Evolutionary conservation across 53 echinoderm and acorn worm species (phyloP), one percentile per base, ranked within the genome.

Genomic region (Zoroaster sp.): DNA sequence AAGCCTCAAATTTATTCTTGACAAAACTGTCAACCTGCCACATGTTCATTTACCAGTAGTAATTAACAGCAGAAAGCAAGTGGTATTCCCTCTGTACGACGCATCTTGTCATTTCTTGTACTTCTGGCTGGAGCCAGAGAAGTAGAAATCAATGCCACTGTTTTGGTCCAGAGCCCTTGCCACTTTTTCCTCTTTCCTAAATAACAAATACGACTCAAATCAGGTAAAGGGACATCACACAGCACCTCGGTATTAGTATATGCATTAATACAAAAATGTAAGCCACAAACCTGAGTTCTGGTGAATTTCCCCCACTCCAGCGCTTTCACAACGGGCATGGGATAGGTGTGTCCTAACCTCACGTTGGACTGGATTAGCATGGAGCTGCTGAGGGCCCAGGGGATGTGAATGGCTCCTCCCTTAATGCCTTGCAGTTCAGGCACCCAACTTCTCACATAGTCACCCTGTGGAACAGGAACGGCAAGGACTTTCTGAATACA

Each of bases 91-190:
- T n/a, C n/a, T n/a, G n/a, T n/a, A n/a, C n/a, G 38, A 33, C n/a
- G 5, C 2, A 38, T n/a, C 37, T 0, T 36, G 35, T 78, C 59
- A 78, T 36, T 55, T 78, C 78, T 53, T 78, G 55, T 35, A 35
- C 20, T 74, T 74, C 31, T 73, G 74, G 17, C 37, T 69, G 43
- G 49, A 32, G 55, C 91, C 91, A 25, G 95, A 95, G 72, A 95
- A 95, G 87, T 95, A 95, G 82, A 95, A 95, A 63, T 95, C 95
- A 10, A 95, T 34, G 30, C 95, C 95, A 69, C 95, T 73, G 78
- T 85, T 88, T 68, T 91, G 78, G 51, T 72, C 43, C 78, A 2
- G 51, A 72, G 45, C 83, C 83, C n/a, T 66, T 74, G 15, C 85
- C 88, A 23, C 91, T 88, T 86, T 88, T 82, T 43, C 93, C 54